Evolutionary conservation across 2,113 vertebrate genomes (phyloP), one percentile per base, ranked within the genome.

Genomic region (Bambusicola thoracicus): DNA sequence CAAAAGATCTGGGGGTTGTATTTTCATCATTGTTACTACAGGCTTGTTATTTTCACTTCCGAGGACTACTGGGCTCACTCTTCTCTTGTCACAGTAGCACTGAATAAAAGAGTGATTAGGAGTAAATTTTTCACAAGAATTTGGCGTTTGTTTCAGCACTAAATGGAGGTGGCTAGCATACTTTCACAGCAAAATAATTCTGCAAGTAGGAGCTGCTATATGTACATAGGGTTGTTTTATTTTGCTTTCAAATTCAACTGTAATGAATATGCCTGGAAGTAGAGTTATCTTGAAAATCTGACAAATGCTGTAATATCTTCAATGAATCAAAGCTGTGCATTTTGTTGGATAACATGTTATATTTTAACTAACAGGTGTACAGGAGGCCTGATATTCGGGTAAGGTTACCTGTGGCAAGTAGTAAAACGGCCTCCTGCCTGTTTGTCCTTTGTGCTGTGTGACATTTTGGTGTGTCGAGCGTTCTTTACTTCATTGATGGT

Each of bases 361-460:
- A 96, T 98, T 98, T 98, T 98, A 97, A 98, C 98, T 98, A 75
- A 98, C 98, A 99, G 98, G 98, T 98, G 81, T 98, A 97, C 98
- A 98, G 98, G 97, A 98, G 98, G 96, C 98, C 98, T 91, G 98
- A 98, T 94, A 85, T 96, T 79, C 98, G 98, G 98, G 98, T 99
- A 98, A 99, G 98, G 94, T 95, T 95, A 44, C 94, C 61, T 96
- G 93, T 81, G 97, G 96, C 97, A 97, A 96, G 93, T 77, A 59
- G 94, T 97, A 87, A 92, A 92, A 95, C 90, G 77, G 96, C 97
- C 97, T 98, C 97, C 90, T 96, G 69, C 95, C 97, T 97, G 97
- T 98, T 95, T 97, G 97, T 98, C 95, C 96, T 87, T 88, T 93
- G 97, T 98, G 97, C 95, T 97, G 94, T 97, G 96, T 95, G 67